Conservation (phyloP, 53 echinoderm and acorn worm genomes). For the Actinopyga echinites region DNA sequence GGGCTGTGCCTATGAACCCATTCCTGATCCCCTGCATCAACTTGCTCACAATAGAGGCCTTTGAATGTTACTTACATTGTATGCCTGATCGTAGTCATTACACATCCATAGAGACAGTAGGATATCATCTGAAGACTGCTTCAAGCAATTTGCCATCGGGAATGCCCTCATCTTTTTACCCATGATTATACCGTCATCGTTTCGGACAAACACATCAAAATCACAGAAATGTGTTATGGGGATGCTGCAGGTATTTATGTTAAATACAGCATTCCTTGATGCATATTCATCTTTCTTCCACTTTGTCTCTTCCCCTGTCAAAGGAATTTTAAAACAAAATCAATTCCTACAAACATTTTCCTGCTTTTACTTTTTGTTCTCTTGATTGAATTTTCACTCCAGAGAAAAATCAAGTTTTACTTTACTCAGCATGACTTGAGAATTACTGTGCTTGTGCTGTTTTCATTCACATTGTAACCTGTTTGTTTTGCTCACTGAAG, state of each 20-base stretch:
- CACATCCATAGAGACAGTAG: constrained; percentile 29
- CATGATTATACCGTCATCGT: neutral
- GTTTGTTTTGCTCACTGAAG: too few species aligned
- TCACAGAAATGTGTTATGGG: constrained; percentile 3
- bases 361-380: too few species aligned
- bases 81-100: neutral
- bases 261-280: neutral
- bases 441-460: too few species aligned
- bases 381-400: too few species aligned
- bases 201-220: neutral
- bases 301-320: neutral
- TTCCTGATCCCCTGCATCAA: too few species aligned
- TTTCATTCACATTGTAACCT: too few species aligned
- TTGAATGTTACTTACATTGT: neutral
- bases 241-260: neutral
- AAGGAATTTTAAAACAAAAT: too few species aligned
- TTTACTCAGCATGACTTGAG: too few species aligned
- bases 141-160: neutral
- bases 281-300: constrained; percentile 14
- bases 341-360: too few species aligned
- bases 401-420: too few species aligned
- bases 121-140: neutral
- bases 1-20: too few species aligned
- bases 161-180: constrained; percentile 22
- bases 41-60: too few species aligned